Conservation (phyloP, 92 coral and sea anemone genomes). For the Epizoanthus scotinus region DNA sequence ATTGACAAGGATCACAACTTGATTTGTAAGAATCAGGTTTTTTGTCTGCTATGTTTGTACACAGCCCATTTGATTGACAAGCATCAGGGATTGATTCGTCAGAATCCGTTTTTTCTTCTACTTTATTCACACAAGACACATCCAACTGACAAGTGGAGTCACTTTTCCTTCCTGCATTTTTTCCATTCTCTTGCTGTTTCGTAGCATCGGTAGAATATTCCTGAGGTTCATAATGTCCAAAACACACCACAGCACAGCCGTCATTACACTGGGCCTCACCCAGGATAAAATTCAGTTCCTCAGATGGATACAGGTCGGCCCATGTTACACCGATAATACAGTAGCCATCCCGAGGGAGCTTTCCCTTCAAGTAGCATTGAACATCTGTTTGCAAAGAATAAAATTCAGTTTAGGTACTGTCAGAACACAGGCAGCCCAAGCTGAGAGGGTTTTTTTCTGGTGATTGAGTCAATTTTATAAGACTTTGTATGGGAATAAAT, state of each 20-base stretch:
- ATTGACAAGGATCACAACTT: neutral
- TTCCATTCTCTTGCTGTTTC: neutral
- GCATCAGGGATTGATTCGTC: neutral
- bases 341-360: constrained; percentile 73
- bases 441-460: too few species aligned
- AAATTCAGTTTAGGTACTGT: too few species aligned
- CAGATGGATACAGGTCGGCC: constrained; percentile 86
- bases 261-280: constrained; percentile 86
- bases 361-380: constrained; percentile 56
- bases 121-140: too few species aligned
- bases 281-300: constrained; percentile 89
- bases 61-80: neutral
- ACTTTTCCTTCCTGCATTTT: neutral
- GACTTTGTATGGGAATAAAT: too few species aligned
- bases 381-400: constrained; percentile 61
- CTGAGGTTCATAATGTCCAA: constrained; percentile 88
- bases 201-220: constrained; percentile 10
- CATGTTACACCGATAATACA: constrained; percentile 83
- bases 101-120: neutral
- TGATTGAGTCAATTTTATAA: too few species aligned
- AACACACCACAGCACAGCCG: constrained; percentile 93
- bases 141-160: neutral
- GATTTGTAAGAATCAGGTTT: neutral
- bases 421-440: too few species aligned
- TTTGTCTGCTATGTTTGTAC: neutral